Conservation (phyloP, 2,888 invertebrate species). For the Nezara viridula region DNA sequence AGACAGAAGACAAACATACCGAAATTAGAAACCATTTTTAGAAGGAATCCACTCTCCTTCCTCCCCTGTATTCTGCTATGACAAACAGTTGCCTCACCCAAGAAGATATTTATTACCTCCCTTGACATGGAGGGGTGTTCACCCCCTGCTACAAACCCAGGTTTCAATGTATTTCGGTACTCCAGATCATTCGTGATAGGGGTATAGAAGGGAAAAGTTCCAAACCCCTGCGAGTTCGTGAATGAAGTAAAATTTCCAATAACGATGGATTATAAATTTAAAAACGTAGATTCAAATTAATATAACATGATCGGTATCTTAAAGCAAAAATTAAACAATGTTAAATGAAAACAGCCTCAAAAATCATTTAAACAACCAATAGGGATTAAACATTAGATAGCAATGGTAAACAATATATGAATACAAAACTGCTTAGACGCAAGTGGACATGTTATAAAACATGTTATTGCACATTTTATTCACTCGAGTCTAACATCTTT, state of each 20-base stretch:
- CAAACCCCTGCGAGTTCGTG: not conserved
- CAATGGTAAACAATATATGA: not conserved
- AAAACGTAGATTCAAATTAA: not conserved
- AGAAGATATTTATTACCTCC: slow-evolving; percentile 22
- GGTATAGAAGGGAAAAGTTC: not conserved
- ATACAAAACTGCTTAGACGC: not conserved
- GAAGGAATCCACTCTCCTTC: not conserved
- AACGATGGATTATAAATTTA: not conserved
- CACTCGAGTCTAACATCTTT: too few relatives aligned
- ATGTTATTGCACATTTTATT: too few relatives aligned
- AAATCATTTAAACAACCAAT: not conserved
- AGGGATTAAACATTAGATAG: not conserved
- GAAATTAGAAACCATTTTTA: slow-evolving; percentile 39
- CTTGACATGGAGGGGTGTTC: not conserved
- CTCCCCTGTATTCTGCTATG: not conserved
- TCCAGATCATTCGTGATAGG: not conserved
- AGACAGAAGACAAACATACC: slow-evolving; percentile 11
- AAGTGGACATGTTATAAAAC: too few relatives aligned
- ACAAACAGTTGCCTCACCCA: slow-evolving; percentile 24
- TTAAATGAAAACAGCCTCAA: not conserved
- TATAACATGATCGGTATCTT: not conserved
- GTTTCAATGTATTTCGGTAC: not conserved
- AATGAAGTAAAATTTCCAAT: not conserved
- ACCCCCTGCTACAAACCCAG: not conserved
- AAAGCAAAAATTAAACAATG: not conserved